Evolutionary conservation across 2,113 vertebrate species (phyloP), one percentile per base, ranked within the genome.

Genomic region (Tychaedon coryphoeus): DNA sequence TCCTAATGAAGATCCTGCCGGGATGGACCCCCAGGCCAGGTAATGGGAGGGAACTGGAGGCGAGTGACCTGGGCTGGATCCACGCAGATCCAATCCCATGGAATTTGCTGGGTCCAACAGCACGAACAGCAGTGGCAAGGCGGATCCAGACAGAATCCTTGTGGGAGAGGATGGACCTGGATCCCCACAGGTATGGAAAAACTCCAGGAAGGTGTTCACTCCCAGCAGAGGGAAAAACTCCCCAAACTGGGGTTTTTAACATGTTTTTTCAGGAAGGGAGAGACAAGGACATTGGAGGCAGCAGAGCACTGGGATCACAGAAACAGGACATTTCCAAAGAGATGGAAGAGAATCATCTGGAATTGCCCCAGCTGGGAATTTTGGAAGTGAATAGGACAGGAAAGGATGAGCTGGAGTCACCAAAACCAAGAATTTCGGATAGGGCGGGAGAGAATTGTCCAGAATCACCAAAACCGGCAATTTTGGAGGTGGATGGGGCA

Each of bases 231-330:
- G 28, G 28, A 7, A 62, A 70, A 70, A 13, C 5, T 66, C 19
- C 24, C 12, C 16, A 40, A 40, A 29, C 0, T n/a, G 56, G 3
- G 5, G 7, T 2, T 70, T 78, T n/a, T 20, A 62, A 62, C 0
- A 0, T 53, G 54, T 33, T 38, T 61, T 87, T 61, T 47, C 64
- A 87, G 73, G 54, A 71, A 29, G 48, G 7, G 13, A 48, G 7
- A 47, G 40, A 34, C 2, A 2, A 62, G 47, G 56, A 26, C 20
- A 25, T n/a, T 2, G 7, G 19, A 61, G 29, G 3, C 0, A 0
- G 13, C 20, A 11, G 25, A 34, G n/a, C 40, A 5, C 29, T 3
- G 0, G n/a, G 17, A 47, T 54, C 84, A 54, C 40, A 16, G 0
- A 11, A 47, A 14, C 23, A 53, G 28, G 24, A 12, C 14, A n/a